Evolutionary conservation across 2,113 vertebrate species (phyloP).

Genomic region (Engraulis encrasicolus): DNA sequence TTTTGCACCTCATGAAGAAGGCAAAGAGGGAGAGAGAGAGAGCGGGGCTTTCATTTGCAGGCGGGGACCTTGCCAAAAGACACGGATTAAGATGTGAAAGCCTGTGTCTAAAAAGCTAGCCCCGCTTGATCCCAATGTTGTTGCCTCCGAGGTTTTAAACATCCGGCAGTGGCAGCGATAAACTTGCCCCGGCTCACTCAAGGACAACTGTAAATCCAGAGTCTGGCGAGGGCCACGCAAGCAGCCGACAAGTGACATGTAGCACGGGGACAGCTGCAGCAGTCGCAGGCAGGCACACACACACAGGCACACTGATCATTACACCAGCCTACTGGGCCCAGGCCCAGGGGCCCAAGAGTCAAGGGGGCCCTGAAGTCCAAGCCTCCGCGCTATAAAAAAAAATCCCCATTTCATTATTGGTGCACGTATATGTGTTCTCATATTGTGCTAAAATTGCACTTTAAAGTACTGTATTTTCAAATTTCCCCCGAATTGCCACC

Average conservation of each 20-base stretch:
- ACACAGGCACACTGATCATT: too few species aligned
- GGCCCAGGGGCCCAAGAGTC: too few species aligned
- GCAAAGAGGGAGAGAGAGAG: too few species aligned
- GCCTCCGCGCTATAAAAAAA: too few species aligned
- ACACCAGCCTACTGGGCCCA: too few species aligned
- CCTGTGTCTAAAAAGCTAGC: slow-evolving; percentile 3
- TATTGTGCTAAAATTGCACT: too few species aligned
- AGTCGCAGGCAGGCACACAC: too few species aligned
- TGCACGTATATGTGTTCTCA: too few species aligned
- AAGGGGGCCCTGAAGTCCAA: too few species aligned
- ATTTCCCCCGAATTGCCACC: too few species aligned
- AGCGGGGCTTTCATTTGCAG: not conserved
- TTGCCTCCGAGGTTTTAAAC: not conserved
- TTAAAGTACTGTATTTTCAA: too few species aligned
- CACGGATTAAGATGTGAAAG: not conserved
- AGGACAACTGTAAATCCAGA: slow-evolving; percentile 18
- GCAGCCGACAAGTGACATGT: not conserved
- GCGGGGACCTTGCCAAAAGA: not conserved
- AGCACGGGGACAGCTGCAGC: not conserved
- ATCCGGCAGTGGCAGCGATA: not conserved
- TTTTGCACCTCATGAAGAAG: slow-evolving; percentile 16
- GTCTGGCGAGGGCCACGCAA: not conserved
- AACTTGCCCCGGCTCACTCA: slow-evolving; percentile 12
- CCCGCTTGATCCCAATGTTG: slow-evolving; percentile 1
- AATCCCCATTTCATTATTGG: too few species aligned